Conservation (phyloP, 2,888 invertebrate genomes). For the Glyphotaelius pellucidus region DNA sequence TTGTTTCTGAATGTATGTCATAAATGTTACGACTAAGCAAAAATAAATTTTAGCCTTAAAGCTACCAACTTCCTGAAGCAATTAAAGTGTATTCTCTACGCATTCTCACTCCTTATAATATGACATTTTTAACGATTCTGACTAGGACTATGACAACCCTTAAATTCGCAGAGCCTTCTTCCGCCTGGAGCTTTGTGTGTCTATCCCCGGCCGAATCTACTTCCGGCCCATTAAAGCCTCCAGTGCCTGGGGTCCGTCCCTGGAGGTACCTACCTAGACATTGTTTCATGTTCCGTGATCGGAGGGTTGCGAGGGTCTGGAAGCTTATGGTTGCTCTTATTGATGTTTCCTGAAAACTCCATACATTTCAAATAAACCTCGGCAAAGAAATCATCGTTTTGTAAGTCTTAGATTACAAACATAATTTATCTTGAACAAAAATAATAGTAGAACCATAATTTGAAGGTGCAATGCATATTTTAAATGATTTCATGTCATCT, state of each 20-base stretch:
- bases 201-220: constrained; percentile 2
- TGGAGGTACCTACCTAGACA: not conserved
- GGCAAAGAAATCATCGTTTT: not conserved
- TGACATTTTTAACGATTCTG: constrained; percentile 23
- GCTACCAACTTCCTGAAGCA: not conserved
- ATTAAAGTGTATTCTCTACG: not conserved
- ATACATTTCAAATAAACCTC: not conserved
- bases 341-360: not conserved
- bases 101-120: not conserved
- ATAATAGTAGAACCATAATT: not conserved
- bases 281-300: not conserved
- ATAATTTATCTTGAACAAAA: not conserved
- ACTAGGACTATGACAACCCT: constrained; percentile 11
- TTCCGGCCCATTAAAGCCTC: constrained; percentile 33
- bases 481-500: too few species aligned
- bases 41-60: not conserved
- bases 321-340: not conserved
- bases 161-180: constrained; percentile 13
- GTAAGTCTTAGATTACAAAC: not conserved
- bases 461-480: too few species aligned
- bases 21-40: not conserved
- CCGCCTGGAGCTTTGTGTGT: constrained; percentile 21
- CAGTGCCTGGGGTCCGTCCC: not conserved
- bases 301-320: not conserved
- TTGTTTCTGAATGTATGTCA: not conserved